A percentile compares a stretch with the other conserved stretches of the same genome.
Conservation (phyloP, 1,140 invertebrate genomes). For the Drosophila nikananu region DNA sequence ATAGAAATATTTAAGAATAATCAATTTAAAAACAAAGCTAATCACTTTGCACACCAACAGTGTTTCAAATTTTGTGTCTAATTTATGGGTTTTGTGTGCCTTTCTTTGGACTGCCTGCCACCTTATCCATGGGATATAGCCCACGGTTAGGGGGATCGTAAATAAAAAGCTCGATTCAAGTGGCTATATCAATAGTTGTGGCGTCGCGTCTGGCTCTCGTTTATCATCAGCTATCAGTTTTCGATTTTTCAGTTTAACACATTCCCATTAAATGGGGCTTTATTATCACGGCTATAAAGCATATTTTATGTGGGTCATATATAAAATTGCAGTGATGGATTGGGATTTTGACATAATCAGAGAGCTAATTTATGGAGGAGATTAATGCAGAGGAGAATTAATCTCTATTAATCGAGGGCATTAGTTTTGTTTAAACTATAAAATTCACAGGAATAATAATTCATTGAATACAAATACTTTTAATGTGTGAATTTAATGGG, state of each 20-base stretch:
- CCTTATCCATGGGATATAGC: conserved; percentile 31
- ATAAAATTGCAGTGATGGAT: conserved; percentile 40
- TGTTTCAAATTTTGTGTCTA: conserved; percentile 33
- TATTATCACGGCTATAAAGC: conserved; percentile 29
- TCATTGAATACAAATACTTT: no score
- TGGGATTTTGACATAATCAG: conserved; percentile 39
- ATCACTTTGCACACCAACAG: conserved; percentile 32
- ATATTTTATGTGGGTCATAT: conserved; percentile 47
- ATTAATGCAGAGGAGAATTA: neutral
- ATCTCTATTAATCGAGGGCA: neutral
- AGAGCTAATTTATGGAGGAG: conserved; percentile 18
- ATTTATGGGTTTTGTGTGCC: conserved; percentile 73
- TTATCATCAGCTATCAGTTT: conserved; percentile 48
- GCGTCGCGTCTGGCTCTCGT: conserved; percentile 28
- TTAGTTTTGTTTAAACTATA: neutral
- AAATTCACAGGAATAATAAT: neutral
- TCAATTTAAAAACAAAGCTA: conserved; percentile 22
- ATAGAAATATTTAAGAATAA: conserved; percentile 28
- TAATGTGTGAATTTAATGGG: neutral
- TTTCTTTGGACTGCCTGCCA: conserved; percentile 23
- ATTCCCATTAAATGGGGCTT: neutral
- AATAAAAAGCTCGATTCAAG: conserved; percentile 61
- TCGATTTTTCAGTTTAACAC: conserved; percentile 16
- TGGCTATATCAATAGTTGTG: conserved; percentile 37
- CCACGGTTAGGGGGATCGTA: conserved; percentile 37